phyloP scores from a whole-genome alignment of 2,888 invertebrate genomes.

The Dicyrtoma fusca region DNA sequence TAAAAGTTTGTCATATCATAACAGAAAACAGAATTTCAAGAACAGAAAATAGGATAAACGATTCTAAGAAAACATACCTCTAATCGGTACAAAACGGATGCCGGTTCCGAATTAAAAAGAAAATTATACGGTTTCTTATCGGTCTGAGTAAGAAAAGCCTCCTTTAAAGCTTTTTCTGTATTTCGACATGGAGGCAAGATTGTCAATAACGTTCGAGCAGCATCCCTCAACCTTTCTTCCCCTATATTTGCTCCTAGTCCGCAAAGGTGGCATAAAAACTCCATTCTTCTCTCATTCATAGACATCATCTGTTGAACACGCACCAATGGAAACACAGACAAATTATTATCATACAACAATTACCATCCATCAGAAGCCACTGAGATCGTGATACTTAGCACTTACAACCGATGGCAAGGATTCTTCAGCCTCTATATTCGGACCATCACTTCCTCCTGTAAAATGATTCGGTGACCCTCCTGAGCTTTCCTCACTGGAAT shows the following conservation, averaged over 20 bases:
- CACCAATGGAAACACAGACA: too few relatives aligned
- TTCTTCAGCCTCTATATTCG: conserved; percentile 81
- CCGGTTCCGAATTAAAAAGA: conserved; percentile 54
- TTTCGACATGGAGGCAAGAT: conserved; percentile 77
- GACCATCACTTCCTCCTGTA: conserved; percentile 70
- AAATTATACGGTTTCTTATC: conserved; percentile 53
- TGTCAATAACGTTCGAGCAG: conserved; percentile 76
- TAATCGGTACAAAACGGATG: conserved; percentile 71
- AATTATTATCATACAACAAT: too few relatives aligned
- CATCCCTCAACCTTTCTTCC: conserved; percentile 79
- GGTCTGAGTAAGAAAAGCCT: conserved; percentile 61
- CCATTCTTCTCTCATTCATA: conserved; percentile 60
- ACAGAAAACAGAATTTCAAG: too few relatives aligned
- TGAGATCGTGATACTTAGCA: too few relatives aligned
- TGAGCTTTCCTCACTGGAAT: conserved; percentile 93
- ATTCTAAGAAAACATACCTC: conserved; percentile 68
- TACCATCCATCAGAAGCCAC: too few relatives aligned
- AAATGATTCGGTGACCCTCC: conserved; percentile 85
- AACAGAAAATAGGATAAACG: too few relatives aligned
- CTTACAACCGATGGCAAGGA: conserved; percentile 87
- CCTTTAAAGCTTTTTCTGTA: conserved; percentile 67
- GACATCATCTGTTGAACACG: conserved; percentile 87
- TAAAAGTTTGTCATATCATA: too few relatives aligned
- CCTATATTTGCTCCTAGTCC: conserved; percentile 83
- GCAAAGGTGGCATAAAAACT: conserved; percentile 69